Evolutionary conservation across 2,888 invertebrate genomes (phyloP).

Genomic region (Malacosoma neustria): DNA sequence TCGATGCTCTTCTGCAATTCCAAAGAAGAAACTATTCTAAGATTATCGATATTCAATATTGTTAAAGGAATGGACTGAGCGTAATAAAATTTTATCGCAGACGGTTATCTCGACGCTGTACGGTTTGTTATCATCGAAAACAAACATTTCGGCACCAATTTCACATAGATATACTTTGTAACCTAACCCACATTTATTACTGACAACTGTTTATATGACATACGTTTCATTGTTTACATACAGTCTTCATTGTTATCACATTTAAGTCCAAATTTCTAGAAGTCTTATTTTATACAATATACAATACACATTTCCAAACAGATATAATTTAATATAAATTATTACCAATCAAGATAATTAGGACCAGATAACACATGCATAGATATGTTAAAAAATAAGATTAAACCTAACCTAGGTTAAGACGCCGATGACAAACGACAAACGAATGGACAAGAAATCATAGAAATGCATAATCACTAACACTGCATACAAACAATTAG

Average conservation of each 20-base stretch:
- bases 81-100: constrained; percentile 46
- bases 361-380: too few relatives aligned
- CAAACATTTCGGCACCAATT: constrained; percentile 21
- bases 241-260: too few relatives aligned
- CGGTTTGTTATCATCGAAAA: constrained; percentile 16
- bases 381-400: too few relatives aligned
- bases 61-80: constrained; percentile 32
- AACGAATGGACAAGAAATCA: too few relatives aligned
- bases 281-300: too few relatives aligned
- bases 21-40: not conserved
- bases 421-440: too few relatives aligned
- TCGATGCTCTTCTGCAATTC: too few relatives aligned
- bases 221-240: not conserved
- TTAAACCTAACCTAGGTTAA: too few relatives aligned
- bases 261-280: too few relatives aligned
- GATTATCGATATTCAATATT: constrained; percentile 32
- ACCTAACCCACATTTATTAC: constrained; percentile 18
- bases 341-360: too few relatives aligned
- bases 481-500: not conserved
- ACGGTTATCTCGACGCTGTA: constrained; percentile 31
- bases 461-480: not conserved
- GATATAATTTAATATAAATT: too few relatives aligned
- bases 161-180: constrained; percentile 10
- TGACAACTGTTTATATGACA: constrained; percentile 3
- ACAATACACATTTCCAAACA: too few relatives aligned